A percentile compares a stretch with the other conserved stretches of the same genome.
Conservation (phyloP, 2,888 invertebrate genomes). For the Hydraecia micacea region DNA sequence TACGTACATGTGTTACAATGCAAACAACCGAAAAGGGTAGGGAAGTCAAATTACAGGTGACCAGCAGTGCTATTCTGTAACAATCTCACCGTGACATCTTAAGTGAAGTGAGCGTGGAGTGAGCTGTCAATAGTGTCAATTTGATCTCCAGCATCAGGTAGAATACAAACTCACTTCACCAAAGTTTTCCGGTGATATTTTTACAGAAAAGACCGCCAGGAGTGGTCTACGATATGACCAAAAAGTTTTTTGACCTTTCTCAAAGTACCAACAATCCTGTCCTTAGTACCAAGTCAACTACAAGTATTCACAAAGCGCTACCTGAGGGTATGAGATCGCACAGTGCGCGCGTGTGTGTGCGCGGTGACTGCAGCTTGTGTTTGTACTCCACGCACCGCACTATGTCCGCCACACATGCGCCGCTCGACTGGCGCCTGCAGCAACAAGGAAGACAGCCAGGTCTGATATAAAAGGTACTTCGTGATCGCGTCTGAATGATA, state of each 20-base stretch:
- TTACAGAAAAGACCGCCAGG: too few relatives aligned
- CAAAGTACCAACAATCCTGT: background rate
- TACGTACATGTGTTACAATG: background rate
- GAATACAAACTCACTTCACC: too few relatives aligned
- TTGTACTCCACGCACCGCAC: slow-evolving; percentile 88
- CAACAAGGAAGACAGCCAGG: background rate
- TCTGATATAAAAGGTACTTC: background rate
- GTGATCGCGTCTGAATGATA: background rate
- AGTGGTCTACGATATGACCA: too few relatives aligned
- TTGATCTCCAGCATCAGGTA: too few relatives aligned
- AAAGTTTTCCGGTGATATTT: too few relatives aligned
- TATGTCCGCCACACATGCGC: slow-evolving; percentile 74
- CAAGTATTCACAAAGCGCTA: background rate
- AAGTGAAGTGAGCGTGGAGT: too few relatives aligned
- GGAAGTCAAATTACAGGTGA: background rate
- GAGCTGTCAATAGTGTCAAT: too few relatives aligned
- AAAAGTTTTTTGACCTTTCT: background rate
- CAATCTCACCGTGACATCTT: too few relatives aligned
- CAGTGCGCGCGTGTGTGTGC: slow-evolving; percentile 76
- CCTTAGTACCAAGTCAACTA: background rate
- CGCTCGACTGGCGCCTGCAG: slow-evolving; percentile 37
- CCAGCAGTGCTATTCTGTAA: too few relatives aligned
- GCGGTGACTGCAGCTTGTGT: slow-evolving; percentile 75
- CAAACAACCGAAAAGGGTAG: background rate
- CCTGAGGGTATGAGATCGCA: slow-evolving; percentile 84